These are phyloP conservation scores for Acanthiza pusilla DNA, from an alignment of 2,797 vertebrate species.

Conservation along the genomic window DNA sequence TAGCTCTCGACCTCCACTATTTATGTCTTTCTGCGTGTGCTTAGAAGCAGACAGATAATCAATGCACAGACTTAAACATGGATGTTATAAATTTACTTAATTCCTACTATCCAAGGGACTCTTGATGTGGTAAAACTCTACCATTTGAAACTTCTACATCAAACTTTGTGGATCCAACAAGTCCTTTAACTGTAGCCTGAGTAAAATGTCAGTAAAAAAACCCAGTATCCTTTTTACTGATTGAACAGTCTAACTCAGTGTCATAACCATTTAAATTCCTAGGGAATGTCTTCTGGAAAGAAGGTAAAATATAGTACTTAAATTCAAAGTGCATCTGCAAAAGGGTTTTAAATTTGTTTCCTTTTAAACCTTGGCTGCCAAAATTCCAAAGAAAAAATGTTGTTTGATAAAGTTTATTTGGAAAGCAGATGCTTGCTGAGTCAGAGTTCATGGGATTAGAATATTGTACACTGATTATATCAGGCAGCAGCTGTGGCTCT, in stretches of 20 bases:
- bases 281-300: background rate
- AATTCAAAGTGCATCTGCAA: background rate
- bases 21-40: background rate
- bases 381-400: background rate
- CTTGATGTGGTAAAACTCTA: background rate
- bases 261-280: background rate
- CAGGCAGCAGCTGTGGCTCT: constrained; percentile 57
- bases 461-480: constrained; percentile 51
- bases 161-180: background rate
- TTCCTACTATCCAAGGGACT: background rate
- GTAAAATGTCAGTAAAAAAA: background rate
- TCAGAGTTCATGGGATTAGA: constrained; percentile 58
- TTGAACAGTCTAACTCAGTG: background rate
- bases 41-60: background rate
- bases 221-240: background rate
- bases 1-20: background rate
- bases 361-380: constrained; percentile 13
- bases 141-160: background rate
- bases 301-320: background rate
- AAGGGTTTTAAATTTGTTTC: background rate
- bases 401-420: constrained; percentile 35
- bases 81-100: background rate
- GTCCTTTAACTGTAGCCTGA: background rate
- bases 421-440: constrained; percentile 62
- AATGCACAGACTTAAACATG: background rate